Conservation (phyloP, 2,888 invertebrate genomes). For the Drosophila nigritarsus region DNA sequence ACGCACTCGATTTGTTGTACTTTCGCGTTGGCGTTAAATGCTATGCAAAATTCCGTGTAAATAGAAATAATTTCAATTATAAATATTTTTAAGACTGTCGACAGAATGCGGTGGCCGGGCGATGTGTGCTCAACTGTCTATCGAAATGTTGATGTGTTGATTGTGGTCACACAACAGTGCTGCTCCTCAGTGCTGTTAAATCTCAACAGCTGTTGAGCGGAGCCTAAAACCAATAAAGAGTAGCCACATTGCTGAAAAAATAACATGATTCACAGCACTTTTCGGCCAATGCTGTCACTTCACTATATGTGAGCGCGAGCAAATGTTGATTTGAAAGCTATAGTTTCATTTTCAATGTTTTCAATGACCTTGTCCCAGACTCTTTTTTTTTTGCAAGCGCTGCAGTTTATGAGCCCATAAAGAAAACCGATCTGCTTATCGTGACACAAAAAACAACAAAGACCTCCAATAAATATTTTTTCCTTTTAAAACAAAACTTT, state of each 20-base stretch:
- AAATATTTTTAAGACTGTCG: constrained; percentile 40
- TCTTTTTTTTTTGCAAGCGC: constrained; percentile 18
- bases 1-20: constrained; percentile 14
- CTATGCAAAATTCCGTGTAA: constrained; percentile 49
- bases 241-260: constrained; percentile 6
- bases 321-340: constrained; percentile 7
- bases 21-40: constrained; percentile 38
- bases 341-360: not conserved
- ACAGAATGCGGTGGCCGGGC: constrained; percentile 34
- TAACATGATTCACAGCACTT: not conserved
- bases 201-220: constrained; percentile 15
- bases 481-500: constrained; percentile 56
- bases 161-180: not conserved
- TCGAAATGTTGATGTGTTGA: constrained; percentile 6
- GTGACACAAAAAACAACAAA: constrained; percentile 25
- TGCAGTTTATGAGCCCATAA: constrained; percentile 24
- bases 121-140: constrained; percentile 34
- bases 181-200: constrained; percentile 2
- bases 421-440: constrained; percentile 19
- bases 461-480: constrained; percentile 51
- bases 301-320: constrained; percentile 13
- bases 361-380: constrained; percentile 29
- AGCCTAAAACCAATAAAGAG: constrained; percentile 10
- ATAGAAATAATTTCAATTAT: constrained; percentile 58
- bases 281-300: constrained; percentile 20